Evolutionary conservation across 1,140 invertebrate genomes (phyloP).

Genomic region (Globodera ellingtonae): DNA sequence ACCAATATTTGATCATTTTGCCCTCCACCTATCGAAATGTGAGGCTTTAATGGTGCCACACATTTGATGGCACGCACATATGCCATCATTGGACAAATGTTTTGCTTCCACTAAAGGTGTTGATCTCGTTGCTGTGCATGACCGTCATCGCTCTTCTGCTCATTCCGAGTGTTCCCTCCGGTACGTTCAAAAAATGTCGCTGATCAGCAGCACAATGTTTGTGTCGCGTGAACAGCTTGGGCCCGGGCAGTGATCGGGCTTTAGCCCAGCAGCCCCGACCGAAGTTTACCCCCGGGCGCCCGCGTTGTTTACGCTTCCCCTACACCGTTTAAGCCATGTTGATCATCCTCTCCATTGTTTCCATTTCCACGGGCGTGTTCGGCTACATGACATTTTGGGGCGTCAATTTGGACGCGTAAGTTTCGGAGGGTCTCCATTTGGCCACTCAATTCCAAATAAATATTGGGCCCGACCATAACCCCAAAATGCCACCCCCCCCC

Average conservation of each 20-base stretch:
- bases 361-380: constrained; percentile 67
- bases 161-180: constrained; percentile 66
- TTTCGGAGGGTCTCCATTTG: neutral
- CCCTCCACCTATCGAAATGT: constrained; percentile 67
- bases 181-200: constrained; percentile 32
- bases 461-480: too few species aligned
- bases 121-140: constrained; percentile 67
- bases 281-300: too few species aligned
- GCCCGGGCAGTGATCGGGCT: too few species aligned
- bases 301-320: too few species aligned
- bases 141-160: constrained; percentile 66
- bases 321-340: constrained; percentile 58
- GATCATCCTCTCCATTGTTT: constrained; percentile 66
- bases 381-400: constrained; percentile 68
- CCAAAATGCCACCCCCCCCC: too few species aligned
- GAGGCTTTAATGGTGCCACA: neutral
- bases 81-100: neutral
- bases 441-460: too few species aligned
- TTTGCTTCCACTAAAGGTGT: constrained; percentile 12
- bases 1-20: constrained; percentile 65
- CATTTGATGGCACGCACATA: neutral
- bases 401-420: constrained; percentile 63
- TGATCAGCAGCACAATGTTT: neutral
- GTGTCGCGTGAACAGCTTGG: too few species aligned
- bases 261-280: too few species aligned